Evolutionary conservation across 2,797 vertebrate species (phyloP).

Genomic region (Euthynnus affinis): DNA sequence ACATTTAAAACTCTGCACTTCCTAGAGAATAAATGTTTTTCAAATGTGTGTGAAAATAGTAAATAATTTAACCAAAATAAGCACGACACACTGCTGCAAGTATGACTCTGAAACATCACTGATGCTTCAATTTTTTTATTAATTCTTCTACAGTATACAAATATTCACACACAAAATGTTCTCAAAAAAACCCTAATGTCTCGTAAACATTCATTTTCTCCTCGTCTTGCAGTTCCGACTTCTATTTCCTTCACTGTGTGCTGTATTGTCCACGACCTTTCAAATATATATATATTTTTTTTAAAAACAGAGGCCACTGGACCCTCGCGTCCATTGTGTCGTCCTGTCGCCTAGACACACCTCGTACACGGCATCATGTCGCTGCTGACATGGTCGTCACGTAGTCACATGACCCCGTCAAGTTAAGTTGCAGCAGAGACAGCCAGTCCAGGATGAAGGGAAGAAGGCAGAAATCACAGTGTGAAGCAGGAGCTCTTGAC

Average conservation of each 20-base stretch:
- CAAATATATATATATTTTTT: constrained; percentile 19
- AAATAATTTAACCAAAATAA: not conserved
- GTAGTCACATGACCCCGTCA: not conserved
- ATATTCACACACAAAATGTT: constrained; percentile 91
- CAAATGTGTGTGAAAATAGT: too few relatives aligned
- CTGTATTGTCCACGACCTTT: constrained; percentile 59
- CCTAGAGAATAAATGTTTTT: too few relatives aligned
- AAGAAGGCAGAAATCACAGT: constrained; percentile 91
- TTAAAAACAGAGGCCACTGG: constrained; percentile 45
- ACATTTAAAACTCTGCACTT: too few relatives aligned
- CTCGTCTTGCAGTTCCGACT: constrained; percentile 52
- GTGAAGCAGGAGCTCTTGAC: constrained; percentile 89
- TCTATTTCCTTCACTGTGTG: constrained; percentile 64
- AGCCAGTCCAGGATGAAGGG: constrained; percentile 53
- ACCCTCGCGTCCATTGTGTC: constrained; percentile 11
- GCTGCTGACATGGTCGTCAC: constrained; percentile 24
- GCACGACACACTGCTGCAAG: constrained; percentile 10
- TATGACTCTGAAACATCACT: constrained; percentile 50
- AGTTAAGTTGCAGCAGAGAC: constrained; percentile 38
- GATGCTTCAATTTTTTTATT: constrained; percentile 90
- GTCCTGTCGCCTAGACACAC: constrained; percentile 21
- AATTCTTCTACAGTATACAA: constrained; percentile 94
- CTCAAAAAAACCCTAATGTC: constrained; percentile 84
- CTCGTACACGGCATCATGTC: constrained; percentile 2
- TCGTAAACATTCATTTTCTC: constrained; percentile 90